These are phyloP conservation scores for Rhagologus leucostigma DNA, from an alignment of 2,113 vertebrate genomes.

Conservation along the genomic window DNA sequence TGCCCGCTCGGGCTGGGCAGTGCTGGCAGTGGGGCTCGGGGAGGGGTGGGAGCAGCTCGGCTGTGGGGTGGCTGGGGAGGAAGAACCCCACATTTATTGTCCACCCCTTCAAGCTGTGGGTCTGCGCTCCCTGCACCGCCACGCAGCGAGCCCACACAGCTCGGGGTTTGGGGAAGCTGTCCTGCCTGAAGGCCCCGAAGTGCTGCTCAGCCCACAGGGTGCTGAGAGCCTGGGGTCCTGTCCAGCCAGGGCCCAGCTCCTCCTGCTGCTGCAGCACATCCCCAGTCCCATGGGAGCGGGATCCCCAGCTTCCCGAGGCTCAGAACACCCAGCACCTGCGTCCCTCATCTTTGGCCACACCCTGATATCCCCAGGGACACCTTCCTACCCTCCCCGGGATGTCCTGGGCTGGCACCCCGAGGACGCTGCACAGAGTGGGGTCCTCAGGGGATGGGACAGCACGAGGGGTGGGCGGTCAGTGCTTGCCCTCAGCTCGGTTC, in stretches of 20 bases:
- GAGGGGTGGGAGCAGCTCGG: background rate
- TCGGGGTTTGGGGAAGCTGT: background rate
- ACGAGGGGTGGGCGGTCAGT: rapidly evolving
- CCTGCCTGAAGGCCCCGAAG: background rate
- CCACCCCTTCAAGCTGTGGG: background rate
- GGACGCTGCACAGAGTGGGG: background rate
- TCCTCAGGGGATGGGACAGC: background rate
- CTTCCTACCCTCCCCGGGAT: too few species aligned
- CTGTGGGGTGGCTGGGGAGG: background rate
- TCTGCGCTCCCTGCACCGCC: rapidly evolving
- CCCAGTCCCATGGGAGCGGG: background rate
- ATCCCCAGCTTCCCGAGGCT: background rate
- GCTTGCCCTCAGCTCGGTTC: background rate
- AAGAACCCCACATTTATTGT: background rate
- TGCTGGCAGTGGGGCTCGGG: background rate
- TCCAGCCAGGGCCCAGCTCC: background rate
- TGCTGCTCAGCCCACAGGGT: background rate
- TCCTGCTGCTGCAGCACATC: background rate
- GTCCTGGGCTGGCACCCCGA: background rate
- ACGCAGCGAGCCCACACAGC: background rate
- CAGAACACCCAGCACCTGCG: background rate
- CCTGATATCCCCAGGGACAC: background rate
- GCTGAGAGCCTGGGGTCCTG: background rate
- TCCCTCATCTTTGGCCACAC: background rate
- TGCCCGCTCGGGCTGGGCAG: background rate